Conservation (phyloP, 2,113 vertebrate species). For the Eulemur rufifrons region DNA sequence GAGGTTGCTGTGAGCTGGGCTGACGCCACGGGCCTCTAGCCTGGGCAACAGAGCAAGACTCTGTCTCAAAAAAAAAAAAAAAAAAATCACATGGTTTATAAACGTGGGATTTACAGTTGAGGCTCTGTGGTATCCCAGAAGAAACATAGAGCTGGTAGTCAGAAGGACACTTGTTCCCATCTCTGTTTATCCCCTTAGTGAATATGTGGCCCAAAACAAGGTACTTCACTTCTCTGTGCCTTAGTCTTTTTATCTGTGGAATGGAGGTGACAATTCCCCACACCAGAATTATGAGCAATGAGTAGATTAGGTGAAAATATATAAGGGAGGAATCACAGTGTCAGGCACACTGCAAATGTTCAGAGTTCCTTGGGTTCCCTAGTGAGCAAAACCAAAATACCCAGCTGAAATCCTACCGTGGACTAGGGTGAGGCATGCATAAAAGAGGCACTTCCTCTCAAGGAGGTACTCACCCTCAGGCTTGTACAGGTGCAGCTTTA, state of each 20-base stretch:
- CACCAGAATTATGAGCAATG: not conserved
- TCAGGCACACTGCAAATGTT: not conserved
- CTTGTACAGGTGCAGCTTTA: not conserved
- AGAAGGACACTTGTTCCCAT: not conserved
- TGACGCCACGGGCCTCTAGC: too few relatives aligned
- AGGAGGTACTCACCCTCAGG: not conserved
- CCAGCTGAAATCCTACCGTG: not conserved
- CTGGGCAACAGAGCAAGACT: too few relatives aligned
- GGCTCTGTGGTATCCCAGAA: not conserved
- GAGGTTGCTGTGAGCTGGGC: too few relatives aligned
- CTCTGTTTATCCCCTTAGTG: not conserved
- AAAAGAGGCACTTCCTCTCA: not conserved
- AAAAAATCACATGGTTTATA: conserved; percentile 10
- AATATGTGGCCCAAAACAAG: not conserved
- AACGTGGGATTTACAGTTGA: not conserved
- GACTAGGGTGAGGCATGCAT: not conserved
- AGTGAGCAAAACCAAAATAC: not conserved
- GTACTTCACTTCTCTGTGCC: not conserved
- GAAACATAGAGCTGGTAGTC: not conserved
- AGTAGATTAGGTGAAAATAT: not conserved
- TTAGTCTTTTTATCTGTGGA: not conserved
- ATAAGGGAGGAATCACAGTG: not conserved
- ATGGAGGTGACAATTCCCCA: not conserved
- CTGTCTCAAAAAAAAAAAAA: too few relatives aligned
- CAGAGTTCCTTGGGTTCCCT: not conserved